Evolutionary conservation across 1,140 invertebrate species (phyloP).

Genomic region (Zaprionus gabonicus): DNA sequence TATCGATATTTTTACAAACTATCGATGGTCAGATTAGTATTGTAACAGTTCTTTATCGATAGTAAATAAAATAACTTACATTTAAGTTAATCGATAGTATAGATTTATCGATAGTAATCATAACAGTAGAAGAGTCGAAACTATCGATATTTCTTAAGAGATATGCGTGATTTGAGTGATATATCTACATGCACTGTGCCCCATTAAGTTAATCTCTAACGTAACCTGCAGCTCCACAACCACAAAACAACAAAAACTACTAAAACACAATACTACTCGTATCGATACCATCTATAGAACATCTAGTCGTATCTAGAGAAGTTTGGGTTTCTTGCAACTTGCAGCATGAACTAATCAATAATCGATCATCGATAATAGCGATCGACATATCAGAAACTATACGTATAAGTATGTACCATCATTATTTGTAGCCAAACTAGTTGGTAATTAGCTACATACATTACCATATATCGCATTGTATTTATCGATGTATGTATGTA

Average conservation of each 20-base stretch:
- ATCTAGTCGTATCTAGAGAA: slow-evolving; percentile 13
- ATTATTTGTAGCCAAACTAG: slow-evolving; percentile 3
- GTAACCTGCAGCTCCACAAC: not conserved
- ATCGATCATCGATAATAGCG: slow-evolving; percentile 6
- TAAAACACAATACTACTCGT: not conserved
- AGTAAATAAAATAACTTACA: no score
- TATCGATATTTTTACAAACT: not conserved
- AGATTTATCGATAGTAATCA: not conserved
- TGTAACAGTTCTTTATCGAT: no score
- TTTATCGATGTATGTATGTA: not conserved
- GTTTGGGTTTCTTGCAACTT: slow-evolving; percentile 7
- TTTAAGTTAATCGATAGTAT: not conserved
- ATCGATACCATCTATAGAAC: slow-evolving; percentile 4
- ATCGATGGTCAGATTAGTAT: no score
- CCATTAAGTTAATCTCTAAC: not conserved
- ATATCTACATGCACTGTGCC: not conserved
- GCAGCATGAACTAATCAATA: slow-evolving; percentile 5
- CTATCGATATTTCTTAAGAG: not conserved
- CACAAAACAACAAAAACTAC: slow-evolving; percentile 8
- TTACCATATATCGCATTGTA: not conserved
- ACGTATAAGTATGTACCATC: not conserved
- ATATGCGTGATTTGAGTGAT: not conserved
- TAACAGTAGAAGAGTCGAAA: not conserved
- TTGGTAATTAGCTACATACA: slow-evolving; percentile 11
- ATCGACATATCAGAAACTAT: slow-evolving; percentile 2